Base-by-base conservation (phyloP, 2,113 vertebrate species). In the Pelvicachromis taeniatus region DNA sequence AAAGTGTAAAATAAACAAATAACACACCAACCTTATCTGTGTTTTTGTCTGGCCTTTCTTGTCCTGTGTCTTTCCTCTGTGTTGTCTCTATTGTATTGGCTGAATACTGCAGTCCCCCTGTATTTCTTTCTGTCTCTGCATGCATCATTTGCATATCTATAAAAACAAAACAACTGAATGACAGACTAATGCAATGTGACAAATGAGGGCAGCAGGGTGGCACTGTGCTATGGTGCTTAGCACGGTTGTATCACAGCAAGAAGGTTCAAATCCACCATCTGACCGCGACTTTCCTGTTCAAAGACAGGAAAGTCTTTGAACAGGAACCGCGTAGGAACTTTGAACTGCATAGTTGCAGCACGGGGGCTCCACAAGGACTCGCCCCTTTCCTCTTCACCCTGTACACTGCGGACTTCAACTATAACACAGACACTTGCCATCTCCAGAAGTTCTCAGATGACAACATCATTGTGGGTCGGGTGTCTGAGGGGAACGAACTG, bases 31-130 rank as follows among this genome's bases (percentile, higher is more conserved):
- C 56, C 56, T 59, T 59, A 31, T 0, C 26, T 9, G 8, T 31
- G 26, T 31, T 59, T 59, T 59, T 31, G 26, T 31, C 56, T 59
- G 26, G 17, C 0, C 8, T 17, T 31, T 1, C 0, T 0, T 59
- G 26, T 59, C 56, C 4, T 59, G 56, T 59, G 31, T 59, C 26
- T 59, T 59, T 14, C 8, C 1, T 31, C 2, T 59, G 14, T 31
- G 26, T 8, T 59, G 56, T 59, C 56, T 59, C 14, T 31, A 9
- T 0, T 59, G 26, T 31, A 1, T 31, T 59, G 4, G 7, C 2
- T 4, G 2, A 59, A 17, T 17, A 31, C 0, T 31, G 26, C 56
- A 10, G 26, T 1, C 26, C 56, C 26, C 13, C 13, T 58, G 7
- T 31, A 31, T 58, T 7, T 29, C 2, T 29, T 29, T 58, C 23